phyloP scores from a whole-genome alignment of 2,888 invertebrate species.

The Oscheius onirici region DNA sequence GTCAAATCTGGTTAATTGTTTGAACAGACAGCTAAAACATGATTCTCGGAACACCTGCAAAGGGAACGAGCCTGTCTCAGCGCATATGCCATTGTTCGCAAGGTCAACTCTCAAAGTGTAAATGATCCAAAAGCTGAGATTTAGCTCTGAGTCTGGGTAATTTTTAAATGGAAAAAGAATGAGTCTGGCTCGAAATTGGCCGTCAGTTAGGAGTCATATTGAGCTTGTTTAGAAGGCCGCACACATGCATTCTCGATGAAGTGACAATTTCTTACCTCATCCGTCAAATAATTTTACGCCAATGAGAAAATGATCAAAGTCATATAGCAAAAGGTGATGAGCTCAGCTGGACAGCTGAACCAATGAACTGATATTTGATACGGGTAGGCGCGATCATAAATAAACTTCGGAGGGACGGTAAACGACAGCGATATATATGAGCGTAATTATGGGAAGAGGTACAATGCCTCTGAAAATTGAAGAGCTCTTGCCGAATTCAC shows the following conservation, averaged over 20 bases:
- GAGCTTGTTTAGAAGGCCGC: constrained; percentile 19
- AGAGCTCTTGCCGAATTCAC: constrained; percentile 5
- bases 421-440: too few relatives aligned
- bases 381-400: constrained; percentile 11
- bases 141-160: too few relatives aligned
- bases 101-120: too few relatives aligned
- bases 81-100: too few relatives aligned
- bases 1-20: too few relatives aligned
- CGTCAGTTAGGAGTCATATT: constrained; percentile 25
- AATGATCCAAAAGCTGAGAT: too few relatives aligned
- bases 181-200: constrained; percentile 4
- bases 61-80: too few relatives aligned
- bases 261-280: constrained; percentile 27
- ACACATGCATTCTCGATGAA: constrained; percentile 27
- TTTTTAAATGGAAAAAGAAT: not conserved
- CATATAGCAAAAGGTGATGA: too few relatives aligned
- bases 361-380: constrained; percentile 26
- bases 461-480: not conserved
- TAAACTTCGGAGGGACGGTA: constrained; percentile 10
- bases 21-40: too few relatives aligned
- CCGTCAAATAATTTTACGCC: constrained; percentile 10
- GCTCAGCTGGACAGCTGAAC: constrained; percentile 14
- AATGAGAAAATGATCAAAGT: too few relatives aligned
- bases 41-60: too few relatives aligned
- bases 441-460: not conserved